Evolutionary conservation across 2,113 vertebrate genomes (phyloP), one percentile per base, ranked within the genome.

Genomic region (Pomatostomus ruficeps): DNA sequence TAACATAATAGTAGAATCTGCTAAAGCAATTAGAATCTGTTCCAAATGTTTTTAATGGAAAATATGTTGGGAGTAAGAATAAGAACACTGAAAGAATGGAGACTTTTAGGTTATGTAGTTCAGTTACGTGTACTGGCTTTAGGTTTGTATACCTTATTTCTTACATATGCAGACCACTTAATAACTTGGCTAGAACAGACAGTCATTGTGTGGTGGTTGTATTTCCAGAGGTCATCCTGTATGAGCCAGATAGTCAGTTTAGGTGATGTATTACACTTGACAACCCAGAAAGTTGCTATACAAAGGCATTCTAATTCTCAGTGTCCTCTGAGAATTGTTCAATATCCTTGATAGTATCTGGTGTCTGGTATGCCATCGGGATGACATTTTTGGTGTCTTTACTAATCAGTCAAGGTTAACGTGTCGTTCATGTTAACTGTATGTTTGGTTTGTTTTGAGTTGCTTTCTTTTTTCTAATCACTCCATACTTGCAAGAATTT

Each of bases 1-100:
- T 96, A 93, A 96, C 95, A 91, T 85, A 63, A 45, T 96, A 89
- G 86, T 76, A 85, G 83, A 95, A 96, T 96, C 98, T 98, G 98
- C 92, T 97, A 97, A 98, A 98, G 96, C 86, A 97, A 97, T 98
- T 98, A 97, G 92, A 94, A 78, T 89, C 61, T 93, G 40, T 80
- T 97, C 74, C 88, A 96, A 95, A 73, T 92, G 43, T 81, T 96
- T 96, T 92, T 85, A 90, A 82, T 88, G 90, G 93, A 96, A 97
- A 97, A 87, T 94, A 91, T 66, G 49, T 70, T 82, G 55, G 63
- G 66, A 43, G n/a, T 79, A 95, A 82, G 52, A 80, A 92, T 88
- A 91, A 71, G 62, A 87, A 59, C 38, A 84, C 58, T 79, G 49
- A 58, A 83, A 66, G 48, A 79, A 74, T 14, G 62, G 81, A 96